Conservation (phyloP, 2,113 vertebrate species). For the Scophthalmus maximus region DNA sequence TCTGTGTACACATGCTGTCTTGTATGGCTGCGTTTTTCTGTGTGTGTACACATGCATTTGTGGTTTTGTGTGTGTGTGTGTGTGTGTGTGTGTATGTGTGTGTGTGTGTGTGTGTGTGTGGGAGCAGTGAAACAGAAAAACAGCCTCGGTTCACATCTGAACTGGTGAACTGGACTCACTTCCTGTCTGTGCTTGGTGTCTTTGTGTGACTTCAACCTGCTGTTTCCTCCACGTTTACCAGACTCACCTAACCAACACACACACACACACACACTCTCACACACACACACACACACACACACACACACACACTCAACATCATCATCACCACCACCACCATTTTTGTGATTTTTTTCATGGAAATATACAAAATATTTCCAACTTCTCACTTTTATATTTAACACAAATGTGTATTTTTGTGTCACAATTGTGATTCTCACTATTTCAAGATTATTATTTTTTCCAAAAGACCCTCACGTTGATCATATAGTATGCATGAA, state of each 20-base stretch:
- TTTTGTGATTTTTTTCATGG: no score
- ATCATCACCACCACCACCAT: background rate
- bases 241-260: slow-evolving; percentile 10
- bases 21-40: background rate
- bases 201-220: slow-evolving; percentile 61
- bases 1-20: slow-evolving; percentile 1
- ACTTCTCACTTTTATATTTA: no score
- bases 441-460: no score
- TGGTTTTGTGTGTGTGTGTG: background rate
- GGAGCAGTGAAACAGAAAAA: slow-evolving; percentile 58
- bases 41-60: no score
- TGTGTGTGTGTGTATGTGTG: slow-evolving; percentile 6
- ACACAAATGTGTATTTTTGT: background rate
- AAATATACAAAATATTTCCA: no score
- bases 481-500: no score
- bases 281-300: slow-evolving; percentile 3
- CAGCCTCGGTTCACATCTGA: slow-evolving; percentile 81
- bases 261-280: background rate
- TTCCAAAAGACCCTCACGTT: no score
- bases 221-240: slow-evolving; percentile 68
- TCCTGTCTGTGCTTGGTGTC: slow-evolving; percentile 72
- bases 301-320: background rate
- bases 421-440: no score
- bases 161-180: slow-evolving; percentile 77
- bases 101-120: slow-evolving; percentile 2